phyloP scores from a whole-genome alignment of 2,888 invertebrate genomes.

The Latheticus oryzae region DNA sequence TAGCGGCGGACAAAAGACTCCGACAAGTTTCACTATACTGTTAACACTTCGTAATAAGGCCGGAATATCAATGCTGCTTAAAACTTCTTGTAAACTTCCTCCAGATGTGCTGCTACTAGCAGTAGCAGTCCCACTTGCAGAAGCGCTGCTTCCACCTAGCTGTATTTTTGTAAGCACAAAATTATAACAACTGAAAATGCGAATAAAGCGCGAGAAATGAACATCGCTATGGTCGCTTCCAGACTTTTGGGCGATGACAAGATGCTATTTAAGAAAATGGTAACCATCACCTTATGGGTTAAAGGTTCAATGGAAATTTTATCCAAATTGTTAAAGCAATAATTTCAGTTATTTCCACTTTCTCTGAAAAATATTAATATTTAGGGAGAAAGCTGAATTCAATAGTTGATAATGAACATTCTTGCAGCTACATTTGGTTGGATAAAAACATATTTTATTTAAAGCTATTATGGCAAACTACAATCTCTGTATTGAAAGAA shows the following conservation, averaged over 20 bases:
- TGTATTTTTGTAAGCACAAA: slow-evolving; percentile 38
- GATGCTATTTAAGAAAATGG: too few relatives aligned
- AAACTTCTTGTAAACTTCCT: slow-evolving; percentile 56
- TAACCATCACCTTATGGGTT: neutral
- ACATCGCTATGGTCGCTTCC: slow-evolving; percentile 46
- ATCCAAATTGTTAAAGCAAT: too few relatives aligned
- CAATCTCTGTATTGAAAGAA: too few relatives aligned
- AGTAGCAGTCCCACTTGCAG: slow-evolving; percentile 26
- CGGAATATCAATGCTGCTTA: slow-evolving; percentile 58
- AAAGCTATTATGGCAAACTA: too few relatives aligned
- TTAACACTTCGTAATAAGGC: slow-evolving; percentile 60
- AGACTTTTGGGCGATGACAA: slow-evolving; percentile 50
- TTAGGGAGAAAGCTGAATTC: too few relatives aligned
- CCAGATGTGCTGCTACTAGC: slow-evolving; percentile 39
- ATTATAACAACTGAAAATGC: slow-evolving; percentile 16
- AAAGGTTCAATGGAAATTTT: too few relatives aligned
- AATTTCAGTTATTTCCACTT: too few relatives aligned
- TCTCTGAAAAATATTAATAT: too few relatives aligned
- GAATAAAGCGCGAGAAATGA: neutral
- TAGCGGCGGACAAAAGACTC: slow-evolving; percentile 62
- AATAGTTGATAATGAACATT: too few relatives aligned
- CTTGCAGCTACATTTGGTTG: too few relatives aligned
- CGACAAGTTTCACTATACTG: slow-evolving; percentile 61
- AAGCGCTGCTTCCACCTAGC: slow-evolving; percentile 39
- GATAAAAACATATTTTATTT: too few relatives aligned